Conservation (phyloP, 2,797 vertebrate species). For the Eupleurogrammus muticus region DNA sequence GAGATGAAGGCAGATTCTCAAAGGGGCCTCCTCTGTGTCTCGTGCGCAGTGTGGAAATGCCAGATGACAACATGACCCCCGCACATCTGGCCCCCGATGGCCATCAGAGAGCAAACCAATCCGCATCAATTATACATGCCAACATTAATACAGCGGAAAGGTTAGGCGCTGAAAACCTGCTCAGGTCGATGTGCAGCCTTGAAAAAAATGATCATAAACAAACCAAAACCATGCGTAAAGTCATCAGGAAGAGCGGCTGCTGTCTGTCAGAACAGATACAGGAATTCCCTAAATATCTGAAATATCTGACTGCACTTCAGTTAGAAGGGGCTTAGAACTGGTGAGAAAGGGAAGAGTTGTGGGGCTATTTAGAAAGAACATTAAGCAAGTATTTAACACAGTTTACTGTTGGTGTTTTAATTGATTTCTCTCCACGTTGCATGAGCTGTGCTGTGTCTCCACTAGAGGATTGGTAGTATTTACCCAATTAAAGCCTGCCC, state of each 20-base stretch:
- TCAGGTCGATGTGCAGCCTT: background rate
- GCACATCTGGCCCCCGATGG: conserved; percentile 68
- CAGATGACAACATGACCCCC: conserved; percentile 75
- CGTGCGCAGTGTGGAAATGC: conserved; percentile 66
- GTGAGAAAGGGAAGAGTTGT: too few species aligned
- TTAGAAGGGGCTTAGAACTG: too few species aligned
- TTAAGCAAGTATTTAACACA: background rate
- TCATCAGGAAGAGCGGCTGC: background rate
- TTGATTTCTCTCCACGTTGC: background rate
- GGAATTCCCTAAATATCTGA: background rate
- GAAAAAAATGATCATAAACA: background rate
- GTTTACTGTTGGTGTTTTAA: background rate
- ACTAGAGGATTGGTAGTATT: background rate
- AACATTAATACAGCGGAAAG: conserved; percentile 26
- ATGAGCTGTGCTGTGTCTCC: too few species aligned
- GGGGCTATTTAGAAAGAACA: background rate
- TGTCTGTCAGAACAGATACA: background rate
- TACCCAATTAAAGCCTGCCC: conserved; percentile 34
- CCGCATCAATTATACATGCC: conserved; percentile 60
- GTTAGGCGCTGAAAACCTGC: background rate
- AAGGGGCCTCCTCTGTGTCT: conserved; percentile 53
- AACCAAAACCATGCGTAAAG: background rate
- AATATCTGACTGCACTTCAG: background rate
- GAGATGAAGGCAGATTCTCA: conserved; percentile 49
- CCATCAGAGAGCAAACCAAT: conserved; percentile 56